These are phyloP conservation scores for Oligia fasciuncula DNA, from an alignment of 2,888 invertebrate genomes.

Conservation along the genomic window DNA sequence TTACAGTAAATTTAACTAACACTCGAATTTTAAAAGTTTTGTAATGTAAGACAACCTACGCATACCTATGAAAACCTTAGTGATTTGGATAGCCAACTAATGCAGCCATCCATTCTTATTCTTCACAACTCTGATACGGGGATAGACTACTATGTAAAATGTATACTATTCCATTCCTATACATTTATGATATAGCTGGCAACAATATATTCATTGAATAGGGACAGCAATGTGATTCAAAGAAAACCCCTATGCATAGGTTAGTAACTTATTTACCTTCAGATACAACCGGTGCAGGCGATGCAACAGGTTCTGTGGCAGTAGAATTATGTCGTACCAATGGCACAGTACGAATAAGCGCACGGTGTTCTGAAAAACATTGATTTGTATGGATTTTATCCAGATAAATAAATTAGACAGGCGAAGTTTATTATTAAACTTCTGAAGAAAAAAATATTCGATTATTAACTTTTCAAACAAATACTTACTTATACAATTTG, in stretches of 20 bases:
- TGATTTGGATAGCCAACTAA: not conserved
- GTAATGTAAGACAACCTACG: not conserved
- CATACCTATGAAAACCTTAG: not conserved
- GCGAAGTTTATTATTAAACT: not conserved
- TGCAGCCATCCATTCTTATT: not conserved
- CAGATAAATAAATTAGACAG: not conserved
- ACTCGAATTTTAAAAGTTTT: not conserved
- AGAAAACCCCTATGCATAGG: not conserved
- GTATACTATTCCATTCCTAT: not conserved
- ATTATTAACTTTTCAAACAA: not conserved
- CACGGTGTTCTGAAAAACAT: constrained; percentile 63
- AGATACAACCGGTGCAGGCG: constrained; percentile 57
- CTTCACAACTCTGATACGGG: not conserved
- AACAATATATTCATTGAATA: not conserved
- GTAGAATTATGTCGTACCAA: constrained; percentile 74
- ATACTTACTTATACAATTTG: constrained; percentile 64
- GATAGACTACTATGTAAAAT: not conserved
- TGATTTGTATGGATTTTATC: not conserved
- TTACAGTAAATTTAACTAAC: not conserved
- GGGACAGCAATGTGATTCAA: not conserved
- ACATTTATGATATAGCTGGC: not conserved
- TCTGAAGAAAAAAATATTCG: not conserved
- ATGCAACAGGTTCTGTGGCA: constrained; percentile 69
- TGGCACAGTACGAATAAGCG: constrained; percentile 60
- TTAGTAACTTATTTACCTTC: constrained; percentile 66